phyloP scores from a whole-genome alignment of 1,140 invertebrate species.

The Lordiphosa clarofinis region DNA sequence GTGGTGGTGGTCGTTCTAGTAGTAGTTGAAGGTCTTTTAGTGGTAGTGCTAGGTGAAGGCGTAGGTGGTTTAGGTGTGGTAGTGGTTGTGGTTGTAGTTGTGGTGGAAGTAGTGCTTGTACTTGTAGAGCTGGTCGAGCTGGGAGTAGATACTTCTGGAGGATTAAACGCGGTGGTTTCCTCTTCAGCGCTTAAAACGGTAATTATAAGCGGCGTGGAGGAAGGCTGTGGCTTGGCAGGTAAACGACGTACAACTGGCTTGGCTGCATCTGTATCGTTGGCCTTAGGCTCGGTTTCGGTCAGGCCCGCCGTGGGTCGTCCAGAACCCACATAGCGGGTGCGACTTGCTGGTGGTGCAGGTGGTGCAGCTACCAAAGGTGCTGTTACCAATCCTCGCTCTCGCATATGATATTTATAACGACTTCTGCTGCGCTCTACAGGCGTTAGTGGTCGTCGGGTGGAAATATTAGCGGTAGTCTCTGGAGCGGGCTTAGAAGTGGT shows the following conservation, averaged over 20 bases:
- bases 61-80: constrained; percentile 32
- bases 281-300: constrained; percentile 24
- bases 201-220: constrained; percentile 80
- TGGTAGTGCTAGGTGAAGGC: constrained; percentile 17
- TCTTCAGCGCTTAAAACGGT: constrained; percentile 79
- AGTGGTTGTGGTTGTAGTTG: constrained; percentile 28
- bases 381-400: constrained; percentile 61
- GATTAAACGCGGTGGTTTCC: constrained; percentile 46
- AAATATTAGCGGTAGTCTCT: constrained; percentile 34
- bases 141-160: constrained; percentile 38
- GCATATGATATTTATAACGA: constrained; percentile 80
- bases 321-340: constrained; percentile 56
- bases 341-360: constrained; percentile 29
- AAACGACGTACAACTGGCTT: constrained; percentile 38
- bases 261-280: constrained; percentile 6
- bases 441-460: constrained; percentile 52
- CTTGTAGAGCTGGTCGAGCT: constrained; percentile 42
- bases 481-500: background rate
- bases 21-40: constrained; percentile 20
- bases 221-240: constrained; percentile 29
- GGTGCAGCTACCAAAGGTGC: constrained; percentile 11
- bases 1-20: constrained; percentile 15
- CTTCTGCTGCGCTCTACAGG: constrained; percentile 68
- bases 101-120: constrained; percentile 15
- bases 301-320: constrained; percentile 50